Base-by-base conservation (phyloP, 1,140 invertebrate species). In the Diachasmimorpha longicaudata region DNA sequence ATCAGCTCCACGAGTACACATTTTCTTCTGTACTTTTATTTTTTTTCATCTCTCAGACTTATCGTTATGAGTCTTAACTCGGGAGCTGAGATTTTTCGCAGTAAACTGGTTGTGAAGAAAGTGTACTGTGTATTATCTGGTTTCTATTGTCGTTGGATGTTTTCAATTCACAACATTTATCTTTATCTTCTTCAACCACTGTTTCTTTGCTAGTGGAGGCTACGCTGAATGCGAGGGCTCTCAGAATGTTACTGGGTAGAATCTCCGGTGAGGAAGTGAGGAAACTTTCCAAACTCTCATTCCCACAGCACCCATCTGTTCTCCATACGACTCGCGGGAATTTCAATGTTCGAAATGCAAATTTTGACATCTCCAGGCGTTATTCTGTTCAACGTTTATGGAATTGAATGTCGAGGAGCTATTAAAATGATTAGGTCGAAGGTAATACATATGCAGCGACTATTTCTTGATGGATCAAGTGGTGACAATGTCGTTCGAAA, bases 201-300 rank as follows among this genome's bases (percentile, higher is more conserved):
- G 31, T 31, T 31, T 31, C 31, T 31, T 31, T 31, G 31, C 2
- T 31, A 2, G 2, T 31, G 31, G 31, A 6, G 31, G 31, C 2
- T 31, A 6, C 31, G 31, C 31, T 31, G 31, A 31, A 6, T 31
- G 31, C 31, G 31, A 31, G 31, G 31, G 31, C 31, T 31, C 31
- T 31, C 31, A 6, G 31, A 31, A 31, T 31, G 31, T 31, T 31
- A 31, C 6, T 31, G 39, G 37, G 13, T 13, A 42, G 39, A 13
- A 42, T 42, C 13, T 42, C 39, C 39, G 13, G 2, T 3, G 39
- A 9, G 9, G 13, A 42, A 42, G 39, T 21, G 68, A 36, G 48
- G 37, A 77, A 77, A 75, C 74, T 75, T 63, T 75, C 52, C 52
- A 75, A 75, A 75, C 31, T 75, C 36, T 37, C 14, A 69, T 48